Conservation (phyloP, 2,888 invertebrate genomes). For the Lasioglossum leucozonium region DNA sequence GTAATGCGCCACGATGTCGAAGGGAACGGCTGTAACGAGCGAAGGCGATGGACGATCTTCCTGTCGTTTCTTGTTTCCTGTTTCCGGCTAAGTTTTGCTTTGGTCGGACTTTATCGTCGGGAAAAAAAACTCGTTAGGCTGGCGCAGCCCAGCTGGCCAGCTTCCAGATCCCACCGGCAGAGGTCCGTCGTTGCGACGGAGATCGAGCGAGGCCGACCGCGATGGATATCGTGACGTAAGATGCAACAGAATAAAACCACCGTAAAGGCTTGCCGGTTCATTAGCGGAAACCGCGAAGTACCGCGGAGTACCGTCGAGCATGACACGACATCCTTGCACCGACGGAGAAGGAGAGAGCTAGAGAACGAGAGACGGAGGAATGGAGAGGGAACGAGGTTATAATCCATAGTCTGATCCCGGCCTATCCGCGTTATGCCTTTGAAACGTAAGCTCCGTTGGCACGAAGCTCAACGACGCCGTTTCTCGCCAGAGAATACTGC, state of each 20-base stretch:
- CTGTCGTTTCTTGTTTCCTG: conserved; percentile 41
- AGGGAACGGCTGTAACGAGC: not conserved
- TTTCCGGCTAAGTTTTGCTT: conserved; percentile 56
- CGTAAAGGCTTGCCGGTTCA: conserved; percentile 75
- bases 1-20: not conserved
- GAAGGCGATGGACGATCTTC: conserved; percentile 35
- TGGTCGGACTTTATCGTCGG: conserved; percentile 58
- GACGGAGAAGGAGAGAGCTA: not conserved
- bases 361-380: not conserved
- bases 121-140: conserved; percentile 67
- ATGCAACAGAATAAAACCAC: conserved; percentile 76
- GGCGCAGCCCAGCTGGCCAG: conserved; percentile 52
- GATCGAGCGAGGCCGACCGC: conserved; percentile 54
- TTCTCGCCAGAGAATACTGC: conserved; percentile 1
- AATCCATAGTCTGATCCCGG: conserved; percentile 64
- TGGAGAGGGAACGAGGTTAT: conserved; percentile 54
- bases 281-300: conserved; percentile 69
- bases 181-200: conserved; percentile 57
- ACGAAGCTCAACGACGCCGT: conserved; percentile 1
- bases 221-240: conserved; percentile 72
- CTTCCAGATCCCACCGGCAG: conserved; percentile 63
- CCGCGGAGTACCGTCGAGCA: conserved; percentile 24
- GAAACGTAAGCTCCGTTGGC: conserved; percentile 33
- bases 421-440: conserved; percentile 32
- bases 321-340: conserved; percentile 50